Percentiles rank a stretch among this genome's conserved stretches.
phyloP scores from a whole-genome alignment of 1,140 invertebrate species.

The Leguminivora glycinivorella region DNA sequence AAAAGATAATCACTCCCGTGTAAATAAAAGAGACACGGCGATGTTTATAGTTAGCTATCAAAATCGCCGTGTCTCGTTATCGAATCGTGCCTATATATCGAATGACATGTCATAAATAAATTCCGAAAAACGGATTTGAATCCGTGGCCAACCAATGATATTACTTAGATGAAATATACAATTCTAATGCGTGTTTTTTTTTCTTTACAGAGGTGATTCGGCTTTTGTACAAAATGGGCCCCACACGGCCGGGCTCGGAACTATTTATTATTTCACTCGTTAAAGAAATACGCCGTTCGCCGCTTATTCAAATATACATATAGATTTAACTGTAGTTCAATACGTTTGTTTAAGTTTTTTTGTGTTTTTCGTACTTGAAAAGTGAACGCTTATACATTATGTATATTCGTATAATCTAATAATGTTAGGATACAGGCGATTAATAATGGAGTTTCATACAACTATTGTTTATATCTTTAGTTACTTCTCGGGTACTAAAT shows the following conservation, averaged over 20 bases:
- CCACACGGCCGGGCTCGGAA: constrained; percentile 47
- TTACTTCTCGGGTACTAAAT: background rate
- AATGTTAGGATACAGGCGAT: constrained; percentile 13
- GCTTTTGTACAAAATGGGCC: constrained; percentile 70
- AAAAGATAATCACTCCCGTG: no score
- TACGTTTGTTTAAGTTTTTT: constrained; percentile 62
- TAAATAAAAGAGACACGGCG: no score
- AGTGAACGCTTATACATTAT: constrained; percentile 52
- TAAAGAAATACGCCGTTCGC: constrained; percentile 51
- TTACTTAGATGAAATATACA: background rate
- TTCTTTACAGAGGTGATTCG: constrained; percentile 55
- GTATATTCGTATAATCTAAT: constrained; percentile 45
- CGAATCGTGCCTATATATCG: no score
- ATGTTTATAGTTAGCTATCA: no score
- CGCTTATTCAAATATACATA: constrained; percentile 72
- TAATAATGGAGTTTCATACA: constrained; percentile 10
- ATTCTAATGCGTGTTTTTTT: constrained; percentile 32
- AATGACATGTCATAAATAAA: no score
- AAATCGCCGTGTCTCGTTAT: no score
- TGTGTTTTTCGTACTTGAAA: constrained; percentile 52
- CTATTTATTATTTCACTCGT: constrained; percentile 75
- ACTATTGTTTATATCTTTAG: constrained; percentile 10
- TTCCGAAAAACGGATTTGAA: no score
- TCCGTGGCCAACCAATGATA: no score
- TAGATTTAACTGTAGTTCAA: constrained; percentile 66